phyloP scores from a whole-genome alignment of 2,888 invertebrate genomes.

The Andrena praecox region DNA sequence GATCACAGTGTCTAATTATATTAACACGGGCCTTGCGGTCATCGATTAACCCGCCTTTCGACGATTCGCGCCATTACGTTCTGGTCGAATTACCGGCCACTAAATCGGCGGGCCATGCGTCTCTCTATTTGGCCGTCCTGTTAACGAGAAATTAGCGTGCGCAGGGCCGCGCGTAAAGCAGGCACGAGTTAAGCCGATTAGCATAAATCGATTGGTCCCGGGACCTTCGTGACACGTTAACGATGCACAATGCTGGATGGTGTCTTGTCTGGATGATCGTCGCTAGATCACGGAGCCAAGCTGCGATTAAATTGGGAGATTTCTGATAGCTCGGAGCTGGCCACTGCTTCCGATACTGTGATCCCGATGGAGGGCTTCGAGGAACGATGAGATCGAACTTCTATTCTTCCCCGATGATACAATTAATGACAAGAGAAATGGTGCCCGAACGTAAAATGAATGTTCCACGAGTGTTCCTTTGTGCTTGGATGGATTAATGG shows the following conservation, averaged over 20 bases:
- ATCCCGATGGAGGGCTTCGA: too few relatives aligned
- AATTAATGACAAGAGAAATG: too few relatives aligned
- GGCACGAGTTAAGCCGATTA: constrained; percentile 67
- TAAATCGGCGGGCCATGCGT: constrained; percentile 49
- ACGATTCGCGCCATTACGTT: constrained; percentile 38
- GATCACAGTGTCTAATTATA: constrained; percentile 25
- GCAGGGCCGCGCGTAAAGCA: constrained; percentile 59
- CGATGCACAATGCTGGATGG: constrained; percentile 47
- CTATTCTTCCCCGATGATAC: too few relatives aligned
- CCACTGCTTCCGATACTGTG: too few relatives aligned
- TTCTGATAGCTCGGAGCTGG: too few relatives aligned
- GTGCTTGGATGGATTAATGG: too few relatives aligned
- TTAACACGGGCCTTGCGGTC: constrained; percentile 23
- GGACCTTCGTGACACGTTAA: constrained; percentile 36
- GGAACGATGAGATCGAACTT: too few relatives aligned
- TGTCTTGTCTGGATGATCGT: constrained; percentile 14
- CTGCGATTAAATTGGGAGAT: too few relatives aligned
- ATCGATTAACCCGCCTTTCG: constrained; percentile 42
- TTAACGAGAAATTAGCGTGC: constrained; percentile 71
- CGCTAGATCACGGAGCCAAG: too few relatives aligned
- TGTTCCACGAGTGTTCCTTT: too few relatives aligned
- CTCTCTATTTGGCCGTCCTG: constrained; percentile 61
- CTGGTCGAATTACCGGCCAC: constrained; percentile 54
- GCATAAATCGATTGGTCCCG: constrained; percentile 66
- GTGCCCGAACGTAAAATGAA: too few relatives aligned